Evolutionary conservation across 1,140 invertebrate species (phyloP), one percentile per base, ranked within the genome.

Genomic region (Neotoxoptera formosana): DNA sequence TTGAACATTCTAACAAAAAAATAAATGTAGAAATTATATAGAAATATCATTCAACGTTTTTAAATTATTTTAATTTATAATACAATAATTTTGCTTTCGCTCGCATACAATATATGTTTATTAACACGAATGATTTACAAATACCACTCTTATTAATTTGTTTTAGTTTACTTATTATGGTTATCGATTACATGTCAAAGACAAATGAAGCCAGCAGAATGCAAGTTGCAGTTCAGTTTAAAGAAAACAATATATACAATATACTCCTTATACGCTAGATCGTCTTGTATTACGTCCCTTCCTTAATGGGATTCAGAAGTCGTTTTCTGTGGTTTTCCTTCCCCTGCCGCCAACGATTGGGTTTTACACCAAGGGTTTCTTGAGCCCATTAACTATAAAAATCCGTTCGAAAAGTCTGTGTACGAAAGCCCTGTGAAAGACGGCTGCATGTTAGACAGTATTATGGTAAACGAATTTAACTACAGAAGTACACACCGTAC

Each of bases 261-360:
- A 53, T 1, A 56, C n/a, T 41, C 8, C 34, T 14, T 53, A 11
- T 41, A 53, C 14, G 23, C 36, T 89, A 53, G 2, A 45, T 67
- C 51, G 91, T 56, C 81, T 93, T 86, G 47, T 93, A 45, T 93
- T 93, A 86, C 81, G 30, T 76, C n/a, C 91, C 48, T 93, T 86
- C 8, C 25, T 53, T 86, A 93, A 86, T 93, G 21, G 91, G 91
- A 93, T 93, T 93, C 47, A 93, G 36, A 86, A 93, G 91, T 93
- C 41, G n/a, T 83, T 92, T 92, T 83, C 91, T 92, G 91, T 81
- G 91, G 91, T 81, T 92, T 91, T 81, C 23, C 60, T 67, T 83
- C 25, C 21, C 76, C 41, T 20, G 21, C 47, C 6, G 1, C 81
- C 48, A 17, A 30, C 51, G 60, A 67, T 45, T 34, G 48, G 21